Conservation (phyloP, 2,797 vertebrate species). For the Coccyzus lansbergi region DNA sequence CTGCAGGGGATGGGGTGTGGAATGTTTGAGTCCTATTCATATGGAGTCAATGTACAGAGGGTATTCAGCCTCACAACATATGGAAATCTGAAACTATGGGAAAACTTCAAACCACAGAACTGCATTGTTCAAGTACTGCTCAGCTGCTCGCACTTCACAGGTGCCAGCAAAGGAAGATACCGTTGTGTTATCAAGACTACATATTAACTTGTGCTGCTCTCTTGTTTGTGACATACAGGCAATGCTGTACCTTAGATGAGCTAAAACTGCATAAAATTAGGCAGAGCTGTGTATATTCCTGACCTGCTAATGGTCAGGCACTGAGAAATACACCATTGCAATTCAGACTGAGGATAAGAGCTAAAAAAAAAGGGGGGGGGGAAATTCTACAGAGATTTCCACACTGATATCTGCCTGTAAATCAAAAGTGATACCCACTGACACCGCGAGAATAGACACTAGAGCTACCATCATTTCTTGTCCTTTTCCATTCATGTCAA, state of each 20-base stretch:
- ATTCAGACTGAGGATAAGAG: background rate
- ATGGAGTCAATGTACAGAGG: accelerated
- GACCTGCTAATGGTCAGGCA: background rate
- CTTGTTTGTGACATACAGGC: background rate
- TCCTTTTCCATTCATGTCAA: background rate
- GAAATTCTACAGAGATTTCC: background rate
- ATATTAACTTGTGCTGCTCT: background rate
- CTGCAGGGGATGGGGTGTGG: no score
- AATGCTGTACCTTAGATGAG: background rate
- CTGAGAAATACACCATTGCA: background rate
- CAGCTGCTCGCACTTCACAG: background rate
- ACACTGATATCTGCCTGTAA: background rate
- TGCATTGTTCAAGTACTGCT: background rate
- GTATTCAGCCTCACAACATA: background rate
- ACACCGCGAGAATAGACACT: background rate
- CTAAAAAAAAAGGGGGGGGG: accelerated
- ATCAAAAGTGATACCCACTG: background rate
- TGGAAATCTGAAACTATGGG: background rate
- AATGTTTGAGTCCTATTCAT: background rate
- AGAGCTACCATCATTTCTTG: background rate
- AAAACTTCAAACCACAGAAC: background rate
- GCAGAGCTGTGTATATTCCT: background rate
- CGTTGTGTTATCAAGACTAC: accelerated
- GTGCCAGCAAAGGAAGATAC: background rate
- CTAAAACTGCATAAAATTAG: background rate